These are phyloP conservation scores for Mayetiola destructor DNA, from an alignment of 2,888 invertebrate genomes.

Conservation along the genomic window DNA sequence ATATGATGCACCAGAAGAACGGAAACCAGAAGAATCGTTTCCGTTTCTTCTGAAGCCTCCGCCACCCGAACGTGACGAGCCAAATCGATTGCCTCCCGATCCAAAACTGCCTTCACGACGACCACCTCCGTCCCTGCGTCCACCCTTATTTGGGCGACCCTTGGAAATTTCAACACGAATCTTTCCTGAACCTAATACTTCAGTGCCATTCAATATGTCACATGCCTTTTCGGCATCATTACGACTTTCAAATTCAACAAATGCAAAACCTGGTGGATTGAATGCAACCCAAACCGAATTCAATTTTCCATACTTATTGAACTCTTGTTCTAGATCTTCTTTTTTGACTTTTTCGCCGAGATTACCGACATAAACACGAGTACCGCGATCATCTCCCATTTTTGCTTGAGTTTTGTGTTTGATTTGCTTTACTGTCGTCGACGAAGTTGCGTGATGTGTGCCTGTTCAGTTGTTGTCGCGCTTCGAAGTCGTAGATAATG, in stretches of 20 bases:
- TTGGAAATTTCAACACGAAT: constrained; percentile 78
- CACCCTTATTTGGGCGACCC: constrained; percentile 57
- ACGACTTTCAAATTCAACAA: constrained; percentile 80
- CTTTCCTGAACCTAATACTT: constrained; percentile 66
- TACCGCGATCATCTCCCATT: constrained; percentile 40
- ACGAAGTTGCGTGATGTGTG: constrained; percentile 1
- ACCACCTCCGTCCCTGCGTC: constrained; percentile 25
- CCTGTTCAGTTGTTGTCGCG: too few relatives aligned
- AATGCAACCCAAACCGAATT: constrained; percentile 86
- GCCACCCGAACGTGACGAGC: neutral
- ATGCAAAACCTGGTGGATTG: constrained; percentile 88
- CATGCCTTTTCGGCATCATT: constrained; percentile 83
- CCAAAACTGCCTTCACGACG: constrained; percentile 21
- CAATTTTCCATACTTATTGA: constrained; percentile 81
- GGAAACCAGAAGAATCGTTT: too few relatives aligned
- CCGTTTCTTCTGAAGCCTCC: constrained; percentile 23
- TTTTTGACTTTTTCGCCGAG: constrained; percentile 78
- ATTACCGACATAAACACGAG: constrained; percentile 81
- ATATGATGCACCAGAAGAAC: constrained; percentile 35
- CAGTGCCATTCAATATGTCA: constrained; percentile 74
- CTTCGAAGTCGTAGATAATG: neutral
- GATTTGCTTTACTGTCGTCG: neutral
- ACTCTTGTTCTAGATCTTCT: constrained; percentile 80
- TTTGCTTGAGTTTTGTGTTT: neutral
- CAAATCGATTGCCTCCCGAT: neutral